phyloP scores from a whole-genome alignment of 2,888 invertebrate genomes.

The Yponomeuta malinellus region DNA sequence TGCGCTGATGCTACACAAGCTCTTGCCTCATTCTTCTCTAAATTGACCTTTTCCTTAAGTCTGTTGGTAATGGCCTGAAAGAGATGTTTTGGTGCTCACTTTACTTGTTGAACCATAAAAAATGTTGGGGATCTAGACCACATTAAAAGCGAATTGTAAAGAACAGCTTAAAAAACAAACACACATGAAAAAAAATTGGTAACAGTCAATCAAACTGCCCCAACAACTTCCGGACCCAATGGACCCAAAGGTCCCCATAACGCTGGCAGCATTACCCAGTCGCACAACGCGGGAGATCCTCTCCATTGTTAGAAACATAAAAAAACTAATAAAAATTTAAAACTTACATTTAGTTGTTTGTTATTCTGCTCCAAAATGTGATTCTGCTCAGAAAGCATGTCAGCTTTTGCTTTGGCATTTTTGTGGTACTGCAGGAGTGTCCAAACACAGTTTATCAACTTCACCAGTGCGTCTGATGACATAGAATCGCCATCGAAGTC shows the following conservation, averaged over 20 bases:
- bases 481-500: slow-evolving; percentile 44
- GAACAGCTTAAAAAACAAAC: no score
- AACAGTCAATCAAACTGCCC: no score
- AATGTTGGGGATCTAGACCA: no score
- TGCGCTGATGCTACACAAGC: slow-evolving; percentile 64
- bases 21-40: slow-evolving; percentile 58
- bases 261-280: no score
- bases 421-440: slow-evolving; percentile 53
- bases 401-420: slow-evolving; percentile 43
- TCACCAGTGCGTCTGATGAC: slow-evolving; percentile 46
- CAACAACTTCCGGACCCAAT: no score
- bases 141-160: no score
- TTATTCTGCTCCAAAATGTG: slow-evolving; percentile 54
- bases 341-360: slow-evolving; percentile 57
- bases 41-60: slow-evolving; percentile 45
- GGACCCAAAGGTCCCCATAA: no score
- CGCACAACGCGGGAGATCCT: no score
- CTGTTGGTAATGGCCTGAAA: slow-evolving; percentile 40
- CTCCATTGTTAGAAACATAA: no score
- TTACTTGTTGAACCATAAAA: no score
- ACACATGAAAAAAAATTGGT: no score
- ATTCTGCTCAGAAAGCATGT: slow-evolving; percentile 49
- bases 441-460: slow-evolving; percentile 58
- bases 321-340: not conserved
- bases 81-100: not conserved